Base-by-base conservation (phyloP, 1,140 invertebrate species). In the Reticulitermes speratus region DNA sequence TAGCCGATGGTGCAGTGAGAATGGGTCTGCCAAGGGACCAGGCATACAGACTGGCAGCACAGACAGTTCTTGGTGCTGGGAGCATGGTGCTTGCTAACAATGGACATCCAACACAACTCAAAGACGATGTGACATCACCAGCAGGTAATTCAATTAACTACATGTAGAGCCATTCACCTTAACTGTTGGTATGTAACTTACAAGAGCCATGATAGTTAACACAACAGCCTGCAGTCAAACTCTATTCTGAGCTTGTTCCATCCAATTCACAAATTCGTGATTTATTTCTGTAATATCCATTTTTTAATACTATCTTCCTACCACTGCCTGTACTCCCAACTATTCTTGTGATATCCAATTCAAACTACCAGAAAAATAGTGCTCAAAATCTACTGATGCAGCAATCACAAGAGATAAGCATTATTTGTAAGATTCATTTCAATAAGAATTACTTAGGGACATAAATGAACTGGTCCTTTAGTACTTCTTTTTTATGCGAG, bases 1-100 rank as follows among this genome's bases (percentile, higher is more conserved):
- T 99, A 87, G 95, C 97, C 1, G 98, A 99, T 90, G 98, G 97
- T 44, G 98, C 95, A 2, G 98, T 99, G 0, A 96, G 96, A 89
- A 97, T 98, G 95, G 98, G 98, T 11, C 92, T 99, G 65, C 96
- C 97, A 1, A 91, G 98, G 83, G 95, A 97, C 88, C 89, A 98
- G 44, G 96, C 98, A 0, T 94, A 96, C 44, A 94, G 95, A 88
- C 91, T 99, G 82, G 98, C 98, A 1, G 95, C 97, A 0, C 97
- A 99, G 91, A 98, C 97, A 1, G 95, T 99, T 25, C 90, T 97
- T 65, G 98, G 98, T 2, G 94, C 97, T 21, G 97, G 94, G 87
- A 91, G 95, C 90, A 96, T 98, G 98, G 95, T 96, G 44, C 91
- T 95, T 32, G 94, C 96, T 55, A 94, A 93, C 12, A 94, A 94